Base-by-base conservation (phyloP, 2,888 invertebrate genomes). In the Actias luna region DNA sequence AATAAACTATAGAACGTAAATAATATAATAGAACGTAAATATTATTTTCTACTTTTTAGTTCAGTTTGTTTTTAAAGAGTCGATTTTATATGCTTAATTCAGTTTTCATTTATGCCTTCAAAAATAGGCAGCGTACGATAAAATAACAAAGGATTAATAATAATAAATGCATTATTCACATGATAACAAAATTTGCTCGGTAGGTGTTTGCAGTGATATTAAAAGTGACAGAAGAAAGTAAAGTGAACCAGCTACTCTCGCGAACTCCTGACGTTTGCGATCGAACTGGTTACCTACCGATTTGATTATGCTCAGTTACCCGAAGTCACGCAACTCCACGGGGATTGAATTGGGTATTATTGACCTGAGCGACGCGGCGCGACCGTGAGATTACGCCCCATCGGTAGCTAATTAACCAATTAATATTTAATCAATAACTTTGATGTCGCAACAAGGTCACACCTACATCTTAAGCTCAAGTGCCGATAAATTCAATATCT, bases 301-400 rank as follows among this genome's bases (percentile, higher is more conserved):
- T 55, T 55, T n/a, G 55, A 27, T 29, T 55, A 27, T 16, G 29
- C 29, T 55, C 29, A 16, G n/a, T 55, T 55, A 29, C 55, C 29
- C 16, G 27, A 55, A 55, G 29, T 55, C 55, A 55, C 55, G 29
- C 29, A 55, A 55, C 55, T 55, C 55, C 55, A 55, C 29, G 16
- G 55, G 55, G 55, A 55, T 55, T 55, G 29, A 55, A 55, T 55
- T 29, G 29, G 18, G n/a, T 29, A 55, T 55, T 55, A 55, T 29
- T 55, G 29, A 55, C 29, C n/a, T 55, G 29, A 50, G 10, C 22
- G 46, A 25, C 16, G 22, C 46, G n/a, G 12, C 16, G 22, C 46
- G n/a, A 55, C 18, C 29, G 16, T 55, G 55, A 29, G 29, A 27
- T 55, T 16, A 55, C 29, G 29, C 10, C n/a, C 7, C 29, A n/a